Conservation (phyloP, 2,888 invertebrate species). For the Philereme vetulata region DNA sequence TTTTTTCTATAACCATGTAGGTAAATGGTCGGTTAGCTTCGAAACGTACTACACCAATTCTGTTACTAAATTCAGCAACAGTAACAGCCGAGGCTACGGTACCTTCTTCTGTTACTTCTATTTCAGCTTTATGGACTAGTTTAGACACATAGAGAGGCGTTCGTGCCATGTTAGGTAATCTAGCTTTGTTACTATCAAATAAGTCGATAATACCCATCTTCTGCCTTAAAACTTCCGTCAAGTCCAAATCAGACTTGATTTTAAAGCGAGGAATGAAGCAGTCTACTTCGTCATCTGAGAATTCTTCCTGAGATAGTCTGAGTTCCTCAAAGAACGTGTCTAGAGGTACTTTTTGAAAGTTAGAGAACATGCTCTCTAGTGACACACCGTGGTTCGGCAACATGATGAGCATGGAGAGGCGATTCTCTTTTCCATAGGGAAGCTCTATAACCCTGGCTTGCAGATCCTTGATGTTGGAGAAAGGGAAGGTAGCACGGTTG, state of each 20-base stretch:
- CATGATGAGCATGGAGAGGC: slow-evolving; percentile 86
- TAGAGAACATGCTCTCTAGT: slow-evolving; percentile 77
- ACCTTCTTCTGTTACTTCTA: slow-evolving; percentile 90
- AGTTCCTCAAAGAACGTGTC: slow-evolving; percentile 79
- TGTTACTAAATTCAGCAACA: slow-evolving; percentile 72
- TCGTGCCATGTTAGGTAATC: slow-evolving; percentile 73
- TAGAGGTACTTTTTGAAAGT: slow-evolving; percentile 73
- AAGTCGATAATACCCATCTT: slow-evolving; percentile 79
- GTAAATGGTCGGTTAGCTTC: slow-evolving; percentile 86
- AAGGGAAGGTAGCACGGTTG: slow-evolving; percentile 83
- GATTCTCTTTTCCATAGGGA: slow-evolving; percentile 85
- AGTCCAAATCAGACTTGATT: slow-evolving; percentile 81
- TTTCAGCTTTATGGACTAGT: slow-evolving; percentile 87
- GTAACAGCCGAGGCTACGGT: slow-evolving; percentile 87
- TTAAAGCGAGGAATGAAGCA: slow-evolving; percentile 86
- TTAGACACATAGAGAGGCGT: slow-evolving; percentile 82
- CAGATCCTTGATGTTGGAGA: slow-evolving; percentile 79
- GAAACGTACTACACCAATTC: slow-evolving; percentile 83
- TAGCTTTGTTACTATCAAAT: slow-evolving; percentile 74
- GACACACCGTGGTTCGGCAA: slow-evolving; percentile 84
- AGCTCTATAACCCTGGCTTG: slow-evolving; percentile 86
- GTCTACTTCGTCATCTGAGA: slow-evolving; percentile 85
- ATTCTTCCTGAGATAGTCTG: slow-evolving; percentile 72
- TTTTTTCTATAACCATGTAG: slow-evolving; percentile 87
- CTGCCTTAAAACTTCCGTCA: slow-evolving; percentile 77